Evolutionary conservation across 2,797 vertebrate species (phyloP), one percentile per base, ranked within the genome.

Genomic region (Sebastes trivittatus): DNA sequence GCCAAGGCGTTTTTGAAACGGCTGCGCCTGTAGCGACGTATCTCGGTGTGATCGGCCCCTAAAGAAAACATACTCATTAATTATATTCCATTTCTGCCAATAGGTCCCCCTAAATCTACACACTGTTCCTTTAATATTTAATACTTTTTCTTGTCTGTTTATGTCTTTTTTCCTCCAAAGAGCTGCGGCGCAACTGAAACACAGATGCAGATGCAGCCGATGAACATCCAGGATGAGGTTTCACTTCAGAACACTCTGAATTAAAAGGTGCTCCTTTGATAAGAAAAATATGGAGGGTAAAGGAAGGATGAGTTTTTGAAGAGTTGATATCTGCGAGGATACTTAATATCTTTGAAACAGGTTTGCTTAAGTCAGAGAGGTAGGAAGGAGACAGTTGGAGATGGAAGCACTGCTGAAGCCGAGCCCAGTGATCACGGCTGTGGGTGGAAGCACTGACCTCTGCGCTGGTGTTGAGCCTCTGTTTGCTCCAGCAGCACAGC

Each of bases 401-500:
- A 38, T 58, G 23, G n/a, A 56, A 11, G 11, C n/a, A 2, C 30
- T 54, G 61, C 42, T 25, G 13, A 61, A 22, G 22, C 55, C 27
- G 11, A 59, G 49, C 14, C 96, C 96, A 96, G 96, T 96, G 95
- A 38, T 95, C 95, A 94, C 95, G 93, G 95, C 94, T 93, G 95
- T 93, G 95, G 14, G 95, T 94, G 88, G 72, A 72, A 75, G 13
- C 38, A 81, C 93, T 86, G 78, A 96, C 98, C 98, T 96, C 95
- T 96, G 94, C 91, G 95, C 94, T 97, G 96, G 94, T 98, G 96
- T 95, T 97, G 95, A 89, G 96, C 92, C 90, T 98, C 97, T 87
- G 95, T 96, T 96, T 96, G 96, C 96, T 96, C 94, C 93, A 98
- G 96, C 95, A 96, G 96, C 94, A 89, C 95, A 90, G 94, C 94